phyloP scores from a whole-genome alignment of 2,888 invertebrate genomes.

The Hyppa rectilinea region DNA sequence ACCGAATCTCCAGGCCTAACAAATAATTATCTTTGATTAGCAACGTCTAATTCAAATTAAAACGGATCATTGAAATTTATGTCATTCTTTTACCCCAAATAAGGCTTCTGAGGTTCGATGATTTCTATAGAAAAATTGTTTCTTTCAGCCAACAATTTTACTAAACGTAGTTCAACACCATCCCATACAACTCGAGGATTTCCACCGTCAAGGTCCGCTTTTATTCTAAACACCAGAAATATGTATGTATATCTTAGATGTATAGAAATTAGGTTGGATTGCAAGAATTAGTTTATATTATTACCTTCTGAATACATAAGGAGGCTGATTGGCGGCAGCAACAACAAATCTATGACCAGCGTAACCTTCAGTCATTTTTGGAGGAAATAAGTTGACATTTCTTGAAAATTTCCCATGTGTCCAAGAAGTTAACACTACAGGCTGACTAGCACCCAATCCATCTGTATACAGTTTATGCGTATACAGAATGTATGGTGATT shows the following conservation, averaged over 20 bases:
- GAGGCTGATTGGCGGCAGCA: conserved; percentile 93
- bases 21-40: conserved; percentile 3
- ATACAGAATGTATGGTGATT: conserved; percentile 93
- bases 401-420: conserved; percentile 91
- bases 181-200: conserved; percentile 91
- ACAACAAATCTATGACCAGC: conserved; percentile 94
- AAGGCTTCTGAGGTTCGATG: conserved; percentile 89
- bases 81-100: conserved; percentile 75
- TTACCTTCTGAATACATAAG: conserved; percentile 93
- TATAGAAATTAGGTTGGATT: not conserved
- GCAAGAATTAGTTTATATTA: not conserved
- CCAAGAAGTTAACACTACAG: conserved; percentile 94
- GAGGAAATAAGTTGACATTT: conserved; percentile 92
- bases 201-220: conserved; percentile 85
- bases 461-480: conserved; percentile 94
- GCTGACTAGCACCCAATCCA: conserved; percentile 93
- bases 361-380: conserved; percentile 92
- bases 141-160: conserved; percentile 91
- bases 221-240: conserved; percentile 73
- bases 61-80: not conserved
- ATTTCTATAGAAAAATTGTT: conserved; percentile 94
- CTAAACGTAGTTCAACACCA: conserved; percentile 93
- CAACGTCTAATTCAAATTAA: not conserved
- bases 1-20: conserved; percentile 92
- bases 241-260: not conserved